A percentile compares a stretch with the other conserved stretches of the same genome.
phyloP scores from a whole-genome alignment of 1,140 invertebrate genomes.

The Diorhabda sublineata region DNA sequence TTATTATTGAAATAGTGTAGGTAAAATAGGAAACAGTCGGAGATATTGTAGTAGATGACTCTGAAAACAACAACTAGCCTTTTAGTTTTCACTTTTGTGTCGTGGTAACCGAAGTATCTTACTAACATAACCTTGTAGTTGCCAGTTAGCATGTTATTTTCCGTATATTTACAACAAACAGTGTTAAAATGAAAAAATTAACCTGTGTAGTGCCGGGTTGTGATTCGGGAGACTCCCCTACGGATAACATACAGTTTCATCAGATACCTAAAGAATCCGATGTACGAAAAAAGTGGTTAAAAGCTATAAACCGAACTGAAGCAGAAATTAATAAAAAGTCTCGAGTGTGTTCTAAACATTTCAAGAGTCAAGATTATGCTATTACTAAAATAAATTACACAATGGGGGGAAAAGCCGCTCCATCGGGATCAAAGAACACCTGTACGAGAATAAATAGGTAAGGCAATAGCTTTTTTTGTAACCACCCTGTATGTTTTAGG shows the following conservation, averaged over 20 bases:
- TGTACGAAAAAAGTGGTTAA: conserved; percentile 13
- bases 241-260: not conserved
- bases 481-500: conserved; percentile 17
- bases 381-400: conserved; percentile 13
- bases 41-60: not conserved
- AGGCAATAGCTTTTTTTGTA: not conserved
- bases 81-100: conserved; percentile 12
- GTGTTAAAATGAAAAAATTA: conserved; percentile 11
- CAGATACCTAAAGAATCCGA: conserved; percentile 8
- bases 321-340: conserved; percentile 12
- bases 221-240: not conserved
- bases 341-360: conserved; percentile 16
- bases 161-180: conserved; percentile 2
- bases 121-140: conserved; percentile 20
- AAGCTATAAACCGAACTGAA: conserved; percentile 14
- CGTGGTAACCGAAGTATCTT: conserved; percentile 11
- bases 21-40: not conserved
- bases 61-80: not conserved
- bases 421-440: conserved; percentile 7
- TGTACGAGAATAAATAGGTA: conserved; percentile 5
- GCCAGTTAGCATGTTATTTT: conserved; percentile 11
- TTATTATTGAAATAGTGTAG: too few relatives aligned
- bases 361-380: conserved; percentile 7
- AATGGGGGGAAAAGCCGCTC: conserved; percentile 6
- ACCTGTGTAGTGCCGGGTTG: conserved; percentile 16